phyloP scores from a whole-genome alignment of 2,888 invertebrate species.

The Lithophane ornitopus region DNA sequence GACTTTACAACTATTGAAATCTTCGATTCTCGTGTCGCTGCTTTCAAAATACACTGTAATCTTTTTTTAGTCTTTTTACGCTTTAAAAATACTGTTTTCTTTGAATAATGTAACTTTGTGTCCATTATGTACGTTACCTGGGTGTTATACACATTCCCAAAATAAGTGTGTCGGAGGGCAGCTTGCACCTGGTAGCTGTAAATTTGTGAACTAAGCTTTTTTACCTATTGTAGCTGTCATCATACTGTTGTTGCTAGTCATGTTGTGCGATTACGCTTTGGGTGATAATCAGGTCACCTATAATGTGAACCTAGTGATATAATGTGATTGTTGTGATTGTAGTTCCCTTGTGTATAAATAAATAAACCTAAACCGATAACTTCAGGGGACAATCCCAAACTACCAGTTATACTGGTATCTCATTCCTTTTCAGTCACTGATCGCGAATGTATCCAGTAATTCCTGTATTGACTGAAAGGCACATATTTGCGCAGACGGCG shows the following conservation, averaged over 20 bases:
- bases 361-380: background rate
- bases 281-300: too few species aligned
- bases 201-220: too few species aligned
- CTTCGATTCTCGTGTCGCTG: background rate
- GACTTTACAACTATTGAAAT: background rate
- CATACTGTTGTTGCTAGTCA: too few species aligned
- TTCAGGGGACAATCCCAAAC: background rate
- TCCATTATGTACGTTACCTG: too few species aligned
- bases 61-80: background rate
- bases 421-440: conserved; percentile 11
- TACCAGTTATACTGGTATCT: conserved; percentile 15
- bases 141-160: too few species aligned
- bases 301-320: too few species aligned
- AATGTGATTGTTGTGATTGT: too few species aligned
- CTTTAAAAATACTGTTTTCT: background rate
- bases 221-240: too few species aligned
- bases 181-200: too few species aligned
- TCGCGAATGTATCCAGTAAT: conserved; percentile 13
- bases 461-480: conserved; percentile 34
- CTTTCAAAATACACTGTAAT: background rate
- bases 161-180: too few species aligned
- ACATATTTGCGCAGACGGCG: conserved; percentile 23
- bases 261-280: too few species aligned
- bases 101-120: background rate
- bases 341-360: too few species aligned